Percentiles rank a stretch among this genome's conserved stretches.
Conservation (phyloP, 1,140 invertebrate species). For the Cydia splendana region DNA sequence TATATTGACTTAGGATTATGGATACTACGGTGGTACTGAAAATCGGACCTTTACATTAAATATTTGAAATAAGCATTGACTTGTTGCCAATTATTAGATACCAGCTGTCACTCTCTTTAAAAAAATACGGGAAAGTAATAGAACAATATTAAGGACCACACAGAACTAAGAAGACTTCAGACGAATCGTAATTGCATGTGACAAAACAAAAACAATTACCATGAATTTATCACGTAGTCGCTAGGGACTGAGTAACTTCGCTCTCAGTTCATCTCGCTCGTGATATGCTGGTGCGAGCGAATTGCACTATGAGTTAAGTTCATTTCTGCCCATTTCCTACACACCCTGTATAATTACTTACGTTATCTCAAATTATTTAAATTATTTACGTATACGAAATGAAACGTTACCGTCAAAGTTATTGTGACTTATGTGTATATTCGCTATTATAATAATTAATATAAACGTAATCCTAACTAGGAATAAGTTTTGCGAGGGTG, state of each 20-base stretch:
- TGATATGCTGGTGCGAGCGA: too few species aligned
- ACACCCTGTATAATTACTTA: slow-evolving; percentile 6
- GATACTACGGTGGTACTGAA: neutral
- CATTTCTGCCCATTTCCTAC: neutral
- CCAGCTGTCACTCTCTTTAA: too few species aligned
- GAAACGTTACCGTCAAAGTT: slow-evolving; percentile 29
- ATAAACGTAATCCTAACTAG: slow-evolving; percentile 19
- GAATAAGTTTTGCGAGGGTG: slow-evolving; percentile 46
- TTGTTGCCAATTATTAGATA: too few species aligned
- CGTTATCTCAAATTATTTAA: slow-evolving; percentile 11
- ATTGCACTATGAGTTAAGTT: neutral
- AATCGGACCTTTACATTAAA: neutral
- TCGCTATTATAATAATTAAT: slow-evolving; percentile 31
- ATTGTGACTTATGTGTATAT: slow-evolving; percentile 33
- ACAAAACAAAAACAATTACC: too few species aligned
- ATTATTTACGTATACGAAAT: slow-evolving; percentile 34
- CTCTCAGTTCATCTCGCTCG: too few species aligned
- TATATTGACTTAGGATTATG: too few species aligned
- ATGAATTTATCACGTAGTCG: too few species aligned
- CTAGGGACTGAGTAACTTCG: too few species aligned
- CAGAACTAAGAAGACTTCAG: neutral
- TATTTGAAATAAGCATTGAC: neutral
- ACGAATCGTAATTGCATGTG: neutral
- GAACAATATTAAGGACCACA: neutral
- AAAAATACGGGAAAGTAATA: too few species aligned